phyloP scores from a whole-genome alignment of 2,888 invertebrate genomes.

The Mactromeris polynyma region DNA sequence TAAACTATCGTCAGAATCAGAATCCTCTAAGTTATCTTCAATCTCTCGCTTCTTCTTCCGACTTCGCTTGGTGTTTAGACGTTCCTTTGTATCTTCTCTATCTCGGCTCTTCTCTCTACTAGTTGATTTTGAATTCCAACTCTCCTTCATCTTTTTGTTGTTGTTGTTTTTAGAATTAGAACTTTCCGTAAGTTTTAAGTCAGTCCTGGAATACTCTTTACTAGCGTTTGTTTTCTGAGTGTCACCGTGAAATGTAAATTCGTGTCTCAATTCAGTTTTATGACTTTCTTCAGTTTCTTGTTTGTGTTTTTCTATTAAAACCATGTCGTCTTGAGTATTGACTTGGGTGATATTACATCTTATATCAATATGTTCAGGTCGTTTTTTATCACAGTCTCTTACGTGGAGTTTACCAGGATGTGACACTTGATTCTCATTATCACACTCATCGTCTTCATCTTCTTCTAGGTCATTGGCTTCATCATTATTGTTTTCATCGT shows the following conservation, averaged over 20 bases:
- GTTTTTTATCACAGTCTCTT: slow-evolving; percentile 36
- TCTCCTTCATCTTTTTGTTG: slow-evolving; percentile 12
- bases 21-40: slow-evolving; percentile 18
- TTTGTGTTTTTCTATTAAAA: slow-evolving; percentile 42
- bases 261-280: slow-evolving; percentile 36
- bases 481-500: slow-evolving; percentile 47
- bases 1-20: slow-evolving; percentile 55
- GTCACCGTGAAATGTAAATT: slow-evolving; percentile 49
- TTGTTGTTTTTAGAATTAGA: slow-evolving; percentile 1
- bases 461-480: slow-evolving; percentile 45
- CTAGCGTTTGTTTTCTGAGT: background rate
- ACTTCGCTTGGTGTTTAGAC: slow-evolving; percentile 2
- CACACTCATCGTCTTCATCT: slow-evolving; percentile 59
- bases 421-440: slow-evolving; percentile 41
- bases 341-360: slow-evolving; percentile 61
- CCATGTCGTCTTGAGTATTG: slow-evolving; percentile 63
- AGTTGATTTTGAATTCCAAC: slow-evolving; percentile 28
- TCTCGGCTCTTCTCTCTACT: slow-evolving; percentile 28
- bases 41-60: slow-evolving; percentile 27
- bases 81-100: slow-evolving; percentile 17
- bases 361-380: slow-evolving; percentile 52
- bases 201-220: slow-evolving; percentile 31
- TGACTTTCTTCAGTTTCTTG: slow-evolving; percentile 24
- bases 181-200: background rate
- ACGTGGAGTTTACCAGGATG: slow-evolving; percentile 30